Evolutionary conservation across 2,888 invertebrate species (phyloP).

Genomic region (Cantharis lateralis): DNA sequence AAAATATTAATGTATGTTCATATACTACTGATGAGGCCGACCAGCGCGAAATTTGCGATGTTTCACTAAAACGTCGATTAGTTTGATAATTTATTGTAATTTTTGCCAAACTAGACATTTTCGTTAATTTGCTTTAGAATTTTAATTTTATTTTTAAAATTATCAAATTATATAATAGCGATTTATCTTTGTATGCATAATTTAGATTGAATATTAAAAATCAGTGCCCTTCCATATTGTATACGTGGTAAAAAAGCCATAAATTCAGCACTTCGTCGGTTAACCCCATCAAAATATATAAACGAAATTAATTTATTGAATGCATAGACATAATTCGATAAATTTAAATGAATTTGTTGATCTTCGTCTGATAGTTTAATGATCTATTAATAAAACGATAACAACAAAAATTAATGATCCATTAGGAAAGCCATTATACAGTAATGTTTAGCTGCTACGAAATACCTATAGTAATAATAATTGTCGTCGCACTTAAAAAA

Average conservation of each 20-base stretch:
- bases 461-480: neutral
- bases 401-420: conserved; percentile 29
- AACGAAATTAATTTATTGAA: neutral
- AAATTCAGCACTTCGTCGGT: neutral
- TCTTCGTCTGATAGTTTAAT: conserved; percentile 21
- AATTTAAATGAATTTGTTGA: neutral
- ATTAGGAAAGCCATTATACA: conserved; percentile 22
- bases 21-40: no score
- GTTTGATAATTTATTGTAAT: no score
- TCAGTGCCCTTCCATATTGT: neutral
- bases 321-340: neutral
- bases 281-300: neutral
- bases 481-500: neutral
- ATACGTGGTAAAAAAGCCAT: neutral
- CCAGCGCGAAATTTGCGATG: no score
- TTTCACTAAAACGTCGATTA: no score
- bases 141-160: no score
- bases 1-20: no score
- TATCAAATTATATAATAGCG: no score
- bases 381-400: conserved; percentile 31
- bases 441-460: conserved; percentile 3
- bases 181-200: no score
- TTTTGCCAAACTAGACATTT: no score
- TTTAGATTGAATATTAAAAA: no score
- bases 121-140: no score